Evolutionary conservation across 2,888 invertebrate species (phyloP).

Genomic region (Drosophila antonietae): DNA sequence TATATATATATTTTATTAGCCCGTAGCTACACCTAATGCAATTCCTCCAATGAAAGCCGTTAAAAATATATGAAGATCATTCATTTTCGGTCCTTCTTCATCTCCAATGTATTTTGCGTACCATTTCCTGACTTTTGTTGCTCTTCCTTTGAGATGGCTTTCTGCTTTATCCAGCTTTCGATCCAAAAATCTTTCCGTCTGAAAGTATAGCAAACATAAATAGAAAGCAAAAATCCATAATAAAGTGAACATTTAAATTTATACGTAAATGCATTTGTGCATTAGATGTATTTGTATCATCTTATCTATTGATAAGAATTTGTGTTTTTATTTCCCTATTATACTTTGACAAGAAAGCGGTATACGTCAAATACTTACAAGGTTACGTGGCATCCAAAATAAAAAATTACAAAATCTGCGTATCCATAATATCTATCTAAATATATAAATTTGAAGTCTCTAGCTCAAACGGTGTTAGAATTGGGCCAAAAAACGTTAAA

Average conservation of each 20-base stretch:
- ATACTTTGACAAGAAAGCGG: no score
- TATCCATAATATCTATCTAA: no score
- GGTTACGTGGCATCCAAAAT: no score
- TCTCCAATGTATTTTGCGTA: slow-evolving; percentile 89
- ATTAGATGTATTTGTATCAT: no score
- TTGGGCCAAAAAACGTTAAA: no score
- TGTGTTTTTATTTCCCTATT: no score
- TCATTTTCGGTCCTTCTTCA: slow-evolving; percentile 88
- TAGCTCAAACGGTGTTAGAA: no score
- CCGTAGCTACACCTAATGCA: slow-evolving; percentile 87
- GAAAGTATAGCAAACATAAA: slow-evolving; percentile 68
- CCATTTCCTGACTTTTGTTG: slow-evolving; percentile 91
- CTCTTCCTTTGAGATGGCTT: slow-evolving; percentile 89
- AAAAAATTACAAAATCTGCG: no score
- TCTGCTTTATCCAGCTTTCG: slow-evolving; percentile 93
- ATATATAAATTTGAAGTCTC: no score
- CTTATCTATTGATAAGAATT: no score
- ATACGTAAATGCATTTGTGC: no score
- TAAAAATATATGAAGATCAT: slow-evolving; percentile 92
- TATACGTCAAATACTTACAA: no score
- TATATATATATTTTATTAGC: slow-evolving; percentile 58
- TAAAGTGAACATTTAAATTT: background rate
- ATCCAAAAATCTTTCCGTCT: slow-evolving; percentile 93
- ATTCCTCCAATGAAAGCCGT: slow-evolving; percentile 92
- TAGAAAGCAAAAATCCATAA: background rate